These are phyloP conservation scores for Champsocephalus gunnari DNA, from an alignment of 2,797 vertebrate species.

Conservation along the genomic window DNA sequence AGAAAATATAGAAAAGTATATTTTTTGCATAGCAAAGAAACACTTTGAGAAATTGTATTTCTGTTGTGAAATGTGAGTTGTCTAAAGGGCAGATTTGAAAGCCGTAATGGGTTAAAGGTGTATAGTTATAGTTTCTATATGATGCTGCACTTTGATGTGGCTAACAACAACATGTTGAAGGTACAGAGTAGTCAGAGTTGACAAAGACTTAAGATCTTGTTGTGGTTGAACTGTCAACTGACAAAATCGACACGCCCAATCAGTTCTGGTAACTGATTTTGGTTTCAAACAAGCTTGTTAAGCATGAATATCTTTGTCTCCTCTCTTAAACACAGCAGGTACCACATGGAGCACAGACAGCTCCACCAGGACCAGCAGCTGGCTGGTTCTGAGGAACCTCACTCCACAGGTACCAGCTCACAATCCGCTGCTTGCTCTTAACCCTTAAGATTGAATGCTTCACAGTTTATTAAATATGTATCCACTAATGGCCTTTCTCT, in stretches of 20 bases:
- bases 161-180: neutral
- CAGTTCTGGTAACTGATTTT: slow-evolving; percentile 17
- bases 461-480: neutral
- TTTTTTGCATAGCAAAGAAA: neutral
- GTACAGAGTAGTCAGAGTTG: neutral
- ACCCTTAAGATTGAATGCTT: neutral
- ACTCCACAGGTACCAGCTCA: slow-evolving; percentile 91
- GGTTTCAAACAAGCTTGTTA: slow-evolving; percentile 8
- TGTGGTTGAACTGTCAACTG: slow-evolving; percentile 49
- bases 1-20: too few species aligned
- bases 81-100: neutral
- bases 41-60: neutral
- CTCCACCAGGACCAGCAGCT: slow-evolving; percentile 96
- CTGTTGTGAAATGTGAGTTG: neutral
- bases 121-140: neutral
- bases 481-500: neutral
- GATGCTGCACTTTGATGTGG: slow-evolving; percentile 33
- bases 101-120: neutral
- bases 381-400: slow-evolving; percentile 98
- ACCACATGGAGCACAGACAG: slow-evolving; percentile 98
- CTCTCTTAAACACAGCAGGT: slow-evolving; percentile 78
- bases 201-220: neutral
- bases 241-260: slow-evolving; percentile 24
- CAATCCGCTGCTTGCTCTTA: neutral
- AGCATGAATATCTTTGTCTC: slow-evolving; percentile 9